Evolutionary conservation across 2,797 vertebrate species (phyloP).

Genomic region (Pseudotriccus pelzelni): DNA sequence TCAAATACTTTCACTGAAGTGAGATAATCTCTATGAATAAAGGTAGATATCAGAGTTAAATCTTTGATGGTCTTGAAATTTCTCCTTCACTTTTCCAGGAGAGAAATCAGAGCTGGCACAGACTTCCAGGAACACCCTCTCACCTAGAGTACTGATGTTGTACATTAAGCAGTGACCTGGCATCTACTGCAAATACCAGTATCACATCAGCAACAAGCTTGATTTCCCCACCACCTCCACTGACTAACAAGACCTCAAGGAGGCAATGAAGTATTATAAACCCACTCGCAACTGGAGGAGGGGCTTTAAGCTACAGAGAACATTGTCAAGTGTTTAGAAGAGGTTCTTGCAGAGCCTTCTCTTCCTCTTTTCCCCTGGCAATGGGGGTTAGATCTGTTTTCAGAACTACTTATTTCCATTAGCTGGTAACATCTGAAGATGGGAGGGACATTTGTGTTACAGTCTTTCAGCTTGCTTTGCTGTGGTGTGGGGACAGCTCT

Average conservation of each 20-base stretch:
- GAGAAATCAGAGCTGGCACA: background rate
- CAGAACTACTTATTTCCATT: background rate
- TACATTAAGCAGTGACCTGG: background rate
- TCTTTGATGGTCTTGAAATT: background rate
- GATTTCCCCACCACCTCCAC: background rate
- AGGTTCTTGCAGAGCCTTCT: background rate
- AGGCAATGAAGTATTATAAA: background rate
- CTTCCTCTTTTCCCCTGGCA: background rate
- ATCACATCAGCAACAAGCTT: rapidly evolving
- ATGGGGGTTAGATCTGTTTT: background rate
- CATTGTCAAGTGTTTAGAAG: background rate
- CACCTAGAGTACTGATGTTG: background rate
- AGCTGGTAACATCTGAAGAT: background rate
- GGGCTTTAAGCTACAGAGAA: background rate
- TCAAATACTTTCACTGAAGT: background rate
- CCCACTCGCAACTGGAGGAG: rapidly evolving
- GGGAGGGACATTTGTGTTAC: background rate
- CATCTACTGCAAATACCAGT: background rate
- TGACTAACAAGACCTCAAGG: background rate
- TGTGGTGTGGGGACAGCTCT: background rate
- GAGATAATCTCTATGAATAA: background rate
- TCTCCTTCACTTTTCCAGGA: background rate
- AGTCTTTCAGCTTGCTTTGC: background rate
- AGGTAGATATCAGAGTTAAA: background rate
- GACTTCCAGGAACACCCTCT: background rate